Percentiles rank a stretch among this genome's conserved stretches.
Conservation (phyloP, 2,797 vertebrate species). For the Anableps anableps region DNA sequence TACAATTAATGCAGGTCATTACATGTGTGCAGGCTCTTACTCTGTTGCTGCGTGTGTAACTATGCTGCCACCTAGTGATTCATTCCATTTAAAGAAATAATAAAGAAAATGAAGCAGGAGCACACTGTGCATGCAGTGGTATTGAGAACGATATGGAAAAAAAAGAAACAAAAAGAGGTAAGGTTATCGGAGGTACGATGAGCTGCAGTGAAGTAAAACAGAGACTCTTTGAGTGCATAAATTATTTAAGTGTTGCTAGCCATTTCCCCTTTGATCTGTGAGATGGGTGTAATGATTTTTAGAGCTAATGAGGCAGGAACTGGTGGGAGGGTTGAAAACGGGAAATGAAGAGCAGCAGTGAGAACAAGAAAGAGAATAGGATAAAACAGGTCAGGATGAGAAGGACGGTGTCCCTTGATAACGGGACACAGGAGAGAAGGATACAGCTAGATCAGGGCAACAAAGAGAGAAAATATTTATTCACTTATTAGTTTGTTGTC, state of each 20-base stretch:
- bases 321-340: constrained; percentile 16
- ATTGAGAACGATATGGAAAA: neutral
- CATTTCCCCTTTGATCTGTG: constrained; percentile 54
- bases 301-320: constrained; percentile 59
- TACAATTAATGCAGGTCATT: constrained; percentile 18
- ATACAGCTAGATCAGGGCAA: neutral
- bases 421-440: neutral
- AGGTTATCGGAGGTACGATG: constrained; percentile 1
- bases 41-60: constrained; percentile 51
- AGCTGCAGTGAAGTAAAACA: constrained; percentile 22
- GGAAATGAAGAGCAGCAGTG: constrained; percentile 7
- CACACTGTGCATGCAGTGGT: neutral
- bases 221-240: constrained; percentile 44
- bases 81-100: constrained; percentile 34
- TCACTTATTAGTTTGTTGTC: constrained; percentile 4
- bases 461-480: neutral
- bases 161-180: neutral
- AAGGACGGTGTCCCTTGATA: neutral
- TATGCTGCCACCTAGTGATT: constrained; percentile 78
- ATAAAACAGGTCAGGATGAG: constrained; percentile 2
- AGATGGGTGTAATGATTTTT: constrained; percentile 33
- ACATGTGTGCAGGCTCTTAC: neutral
- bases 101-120: constrained; percentile 26
- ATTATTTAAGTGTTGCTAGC: constrained; percentile 53
- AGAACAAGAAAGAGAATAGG: neutral